Evolutionary conservation across 2,888 invertebrate genomes (phyloP).

Genomic region (Nemotelus pantherinus): DNA sequence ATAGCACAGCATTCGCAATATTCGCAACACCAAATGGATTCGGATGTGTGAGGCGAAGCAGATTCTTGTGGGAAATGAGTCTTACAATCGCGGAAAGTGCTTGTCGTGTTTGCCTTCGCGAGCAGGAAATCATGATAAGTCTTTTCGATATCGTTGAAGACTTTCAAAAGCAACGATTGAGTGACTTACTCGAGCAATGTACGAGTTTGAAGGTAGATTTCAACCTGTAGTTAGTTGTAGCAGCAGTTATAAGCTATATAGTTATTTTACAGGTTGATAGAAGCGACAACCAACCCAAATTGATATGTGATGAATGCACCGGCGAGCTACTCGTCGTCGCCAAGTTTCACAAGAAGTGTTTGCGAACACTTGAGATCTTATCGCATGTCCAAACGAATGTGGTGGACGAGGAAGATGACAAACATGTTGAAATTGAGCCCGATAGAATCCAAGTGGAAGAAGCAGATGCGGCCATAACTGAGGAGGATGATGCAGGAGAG

Average conservation of each 20-base stretch:
- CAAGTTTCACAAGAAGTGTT: constrained; percentile 61
- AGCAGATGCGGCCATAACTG: background rate
- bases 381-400: constrained; percentile 17
- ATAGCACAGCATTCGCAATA: no score
- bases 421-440: background rate
- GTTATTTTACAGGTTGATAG: constrained; percentile 54
- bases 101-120: constrained; percentile 60
- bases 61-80: constrained; percentile 49
- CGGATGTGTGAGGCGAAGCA: no score
- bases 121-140: constrained; percentile 59
- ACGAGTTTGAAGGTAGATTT: constrained; percentile 56
- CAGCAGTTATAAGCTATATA: background rate
- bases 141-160: constrained; percentile 60
- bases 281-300: constrained; percentile 57
- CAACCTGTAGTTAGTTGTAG: background rate
- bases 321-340: constrained; percentile 59
- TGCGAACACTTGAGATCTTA: constrained; percentile 55
- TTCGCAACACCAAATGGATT: no score
- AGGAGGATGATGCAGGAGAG: background rate
- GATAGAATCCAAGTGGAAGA: background rate
- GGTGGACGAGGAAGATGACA: constrained; percentile 10
- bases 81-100: constrained; percentile 54
- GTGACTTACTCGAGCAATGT: constrained; percentile 57
- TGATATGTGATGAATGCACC: constrained; percentile 61
- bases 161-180: constrained; percentile 57